A percentile compares a stretch with the other conserved stretches of the same genome.
Conservation (phyloP, 2,888 invertebrate species). For the Acrobasis suavella region DNA sequence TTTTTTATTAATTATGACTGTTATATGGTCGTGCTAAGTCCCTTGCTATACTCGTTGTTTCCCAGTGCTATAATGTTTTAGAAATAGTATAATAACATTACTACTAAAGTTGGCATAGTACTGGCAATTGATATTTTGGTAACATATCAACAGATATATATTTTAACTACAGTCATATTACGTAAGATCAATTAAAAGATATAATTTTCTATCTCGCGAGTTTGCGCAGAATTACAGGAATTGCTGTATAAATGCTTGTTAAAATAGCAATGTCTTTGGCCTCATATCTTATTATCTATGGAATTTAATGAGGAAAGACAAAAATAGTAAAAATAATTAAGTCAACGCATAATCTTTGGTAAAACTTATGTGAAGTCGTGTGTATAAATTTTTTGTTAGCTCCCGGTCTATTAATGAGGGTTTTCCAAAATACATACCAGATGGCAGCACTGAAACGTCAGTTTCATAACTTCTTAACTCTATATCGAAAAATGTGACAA, state of each 20-base stretch:
- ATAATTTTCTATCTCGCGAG: conserved; percentile 2
- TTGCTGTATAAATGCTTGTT: conserved; percentile 12
- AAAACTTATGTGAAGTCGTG: too few relatives aligned
- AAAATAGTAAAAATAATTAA: too few relatives aligned
- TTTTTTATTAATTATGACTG: too few relatives aligned
- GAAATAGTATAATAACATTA: neutral
- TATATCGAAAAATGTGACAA: too few relatives aligned
- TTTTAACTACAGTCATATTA: conserved; percentile 21
- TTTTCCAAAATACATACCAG: too few relatives aligned
- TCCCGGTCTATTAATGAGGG: too few relatives aligned
- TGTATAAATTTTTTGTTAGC: too few relatives aligned
- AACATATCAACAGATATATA: conserved; percentile 23
- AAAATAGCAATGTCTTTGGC: neutral
- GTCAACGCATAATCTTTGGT: too few relatives aligned
- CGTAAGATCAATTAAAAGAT: conserved; percentile 12
- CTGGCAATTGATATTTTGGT: conserved; percentile 18
- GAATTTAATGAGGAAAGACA: too few relatives aligned
- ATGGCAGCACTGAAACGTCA: too few relatives aligned
- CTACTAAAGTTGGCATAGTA: neutral
- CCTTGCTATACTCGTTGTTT: neutral
- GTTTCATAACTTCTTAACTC: too few relatives aligned
- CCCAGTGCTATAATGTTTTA: neutral
- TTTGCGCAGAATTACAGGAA: neutral
- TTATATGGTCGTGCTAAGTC: neutral
- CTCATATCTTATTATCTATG: neutral